Conservation (phyloP, 2,888 invertebrate species). For the Troides aeacus region DNA sequence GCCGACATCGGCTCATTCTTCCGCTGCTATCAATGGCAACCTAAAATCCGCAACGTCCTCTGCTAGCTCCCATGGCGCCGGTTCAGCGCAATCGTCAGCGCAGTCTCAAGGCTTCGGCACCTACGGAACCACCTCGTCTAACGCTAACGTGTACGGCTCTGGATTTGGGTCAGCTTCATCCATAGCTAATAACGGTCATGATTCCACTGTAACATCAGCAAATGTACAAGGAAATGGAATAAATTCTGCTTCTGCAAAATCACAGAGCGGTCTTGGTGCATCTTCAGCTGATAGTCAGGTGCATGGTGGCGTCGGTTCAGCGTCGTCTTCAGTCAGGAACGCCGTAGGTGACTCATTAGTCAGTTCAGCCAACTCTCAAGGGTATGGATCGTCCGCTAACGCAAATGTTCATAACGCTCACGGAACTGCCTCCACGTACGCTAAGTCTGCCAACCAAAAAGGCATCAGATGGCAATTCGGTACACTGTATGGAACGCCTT, state of each 20-base stretch:
- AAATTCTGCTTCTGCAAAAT: conserved; percentile 54
- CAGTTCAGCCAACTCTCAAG: conserved; percentile 51
- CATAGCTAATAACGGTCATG: conserved; percentile 51
- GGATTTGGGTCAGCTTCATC: conserved; percentile 57
- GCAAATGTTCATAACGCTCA: conserved; percentile 50
- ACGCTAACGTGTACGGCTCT: conserved; percentile 50
- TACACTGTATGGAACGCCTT: conserved; percentile 55
- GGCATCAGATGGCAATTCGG: conserved; percentile 67
- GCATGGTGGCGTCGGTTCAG: conserved; percentile 45
- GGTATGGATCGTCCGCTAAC: conserved; percentile 52
- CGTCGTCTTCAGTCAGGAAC: conserved; percentile 45
- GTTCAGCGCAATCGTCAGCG: conserved; percentile 56
- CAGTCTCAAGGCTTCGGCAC: conserved; percentile 50
- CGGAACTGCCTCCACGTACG: conserved; percentile 48
- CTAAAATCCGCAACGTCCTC: conserved; percentile 53
- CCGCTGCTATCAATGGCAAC: conserved; percentile 49
- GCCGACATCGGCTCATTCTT: conserved; percentile 51
- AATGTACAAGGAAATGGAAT: conserved; percentile 46
- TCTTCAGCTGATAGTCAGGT: conserved; percentile 43
- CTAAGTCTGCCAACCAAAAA: conserved; percentile 46
- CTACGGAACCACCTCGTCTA: conserved; percentile 53
- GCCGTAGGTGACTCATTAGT: conserved; percentile 42
- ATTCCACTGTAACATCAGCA: conserved; percentile 51
- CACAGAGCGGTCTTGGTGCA: conserved; percentile 44
- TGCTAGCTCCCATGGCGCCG: conserved; percentile 50